phyloP scores from a whole-genome alignment of 2,113 vertebrate genomes.

The Mesitornis unicolor region DNA sequence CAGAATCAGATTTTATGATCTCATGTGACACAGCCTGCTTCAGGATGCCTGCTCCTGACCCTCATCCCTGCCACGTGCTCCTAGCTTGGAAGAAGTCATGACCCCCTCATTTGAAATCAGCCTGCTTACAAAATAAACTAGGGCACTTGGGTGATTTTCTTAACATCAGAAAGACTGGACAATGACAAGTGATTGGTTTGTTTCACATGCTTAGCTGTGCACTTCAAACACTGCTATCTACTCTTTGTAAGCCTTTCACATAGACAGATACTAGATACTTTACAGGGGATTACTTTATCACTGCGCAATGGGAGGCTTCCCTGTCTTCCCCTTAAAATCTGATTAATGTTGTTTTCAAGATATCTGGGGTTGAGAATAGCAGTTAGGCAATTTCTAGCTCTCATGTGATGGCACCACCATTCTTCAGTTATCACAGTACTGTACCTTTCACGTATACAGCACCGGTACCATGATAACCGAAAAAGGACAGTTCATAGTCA shows the following conservation, averaged over 20 bases:
- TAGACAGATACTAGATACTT: conserved; percentile 12
- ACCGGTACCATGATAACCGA: conserved; percentile 99
- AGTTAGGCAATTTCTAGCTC: neutral
- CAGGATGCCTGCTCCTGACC: neutral
- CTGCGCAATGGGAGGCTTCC: neutral
- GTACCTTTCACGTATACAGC: conserved; percentile 98
- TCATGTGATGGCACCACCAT: conserved; percentile 95
- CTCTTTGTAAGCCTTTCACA: neutral
- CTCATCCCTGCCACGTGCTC: neutral
- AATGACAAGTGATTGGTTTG: neutral
- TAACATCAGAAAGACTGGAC: neutral
- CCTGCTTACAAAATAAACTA: neutral
- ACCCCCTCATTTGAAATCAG: neutral
- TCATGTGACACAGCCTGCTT: neutral
- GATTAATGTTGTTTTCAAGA: neutral
- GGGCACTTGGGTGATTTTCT: neutral
- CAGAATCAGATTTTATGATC: neutral
- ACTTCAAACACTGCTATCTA: neutral
- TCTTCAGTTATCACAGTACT: conserved; percentile 99
- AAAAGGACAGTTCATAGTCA: conserved; percentile 97
- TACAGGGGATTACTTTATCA: neutral
- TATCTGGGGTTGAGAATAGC: neutral
- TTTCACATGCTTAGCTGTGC: neutral
- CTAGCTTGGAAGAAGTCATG: neutral
- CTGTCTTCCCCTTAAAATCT: neutral